Evolutionary conservation across 1,140 invertebrate genomes (phyloP).

Genomic region (Atta cephalotes): DNA sequence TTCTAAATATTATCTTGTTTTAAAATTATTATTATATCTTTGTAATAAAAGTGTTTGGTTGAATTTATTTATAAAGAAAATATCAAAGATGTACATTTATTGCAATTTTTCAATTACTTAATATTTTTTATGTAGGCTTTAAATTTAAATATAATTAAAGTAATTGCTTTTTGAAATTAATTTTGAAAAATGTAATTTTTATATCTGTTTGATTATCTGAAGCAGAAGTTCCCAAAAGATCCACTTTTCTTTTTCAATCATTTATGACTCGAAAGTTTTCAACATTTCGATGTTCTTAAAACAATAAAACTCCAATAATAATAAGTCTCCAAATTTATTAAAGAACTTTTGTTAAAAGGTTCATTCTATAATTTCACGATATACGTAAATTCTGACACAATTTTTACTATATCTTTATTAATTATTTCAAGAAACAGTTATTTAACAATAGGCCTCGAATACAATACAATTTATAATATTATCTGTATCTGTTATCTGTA

Average conservation of each 20-base stretch:
- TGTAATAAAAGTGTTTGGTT: background rate
- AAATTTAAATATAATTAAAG: background rate
- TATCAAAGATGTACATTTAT: background rate
- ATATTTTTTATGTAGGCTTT: background rate
- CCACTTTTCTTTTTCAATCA: background rate
- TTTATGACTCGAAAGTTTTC: background rate
- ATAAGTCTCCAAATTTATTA: too few species aligned
- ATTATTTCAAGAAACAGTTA: background rate
- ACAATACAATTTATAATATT: background rate
- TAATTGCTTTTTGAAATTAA: background rate
- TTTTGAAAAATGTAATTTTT: conserved; percentile 10
- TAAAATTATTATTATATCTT: background rate
- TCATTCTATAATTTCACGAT: background rate
- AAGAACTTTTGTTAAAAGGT: too few species aligned
- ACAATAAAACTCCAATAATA: conserved; percentile 15
- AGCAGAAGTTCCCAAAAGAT: background rate
- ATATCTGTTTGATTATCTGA: background rate
- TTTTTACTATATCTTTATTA: background rate
- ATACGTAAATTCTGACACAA: background rate
- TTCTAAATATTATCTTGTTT: background rate
- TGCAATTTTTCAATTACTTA: background rate
- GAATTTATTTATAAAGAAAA: background rate
- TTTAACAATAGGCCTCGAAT: conserved; percentile 5
- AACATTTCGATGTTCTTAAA: background rate
- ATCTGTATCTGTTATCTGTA: background rate